Conservation (phyloP, 2,113 vertebrate species). For the Gnathonemus echidnorhynchus region DNA sequence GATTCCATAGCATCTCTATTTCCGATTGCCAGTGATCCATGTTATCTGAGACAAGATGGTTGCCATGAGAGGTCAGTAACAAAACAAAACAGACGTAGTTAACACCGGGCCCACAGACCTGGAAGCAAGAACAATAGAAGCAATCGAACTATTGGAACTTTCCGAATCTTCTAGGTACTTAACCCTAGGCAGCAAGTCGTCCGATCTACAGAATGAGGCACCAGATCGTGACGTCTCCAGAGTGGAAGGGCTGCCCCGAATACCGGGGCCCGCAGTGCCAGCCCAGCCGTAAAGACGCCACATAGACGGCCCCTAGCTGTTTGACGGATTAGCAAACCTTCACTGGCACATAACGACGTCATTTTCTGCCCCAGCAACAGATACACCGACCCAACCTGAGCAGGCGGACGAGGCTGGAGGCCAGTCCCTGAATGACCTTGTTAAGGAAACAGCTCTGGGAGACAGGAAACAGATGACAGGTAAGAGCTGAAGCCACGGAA, state of each 20-base stretch:
- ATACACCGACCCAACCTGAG: not conserved
- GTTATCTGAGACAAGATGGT: constrained; percentile 46
- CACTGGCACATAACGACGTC: too few species aligned
- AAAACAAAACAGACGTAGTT: too few species aligned
- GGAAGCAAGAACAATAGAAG: not conserved
- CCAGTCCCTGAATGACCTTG: not conserved
- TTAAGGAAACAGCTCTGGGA: not conserved
- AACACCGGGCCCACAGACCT: not conserved
- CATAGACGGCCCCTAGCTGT: not conserved
- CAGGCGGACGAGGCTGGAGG: not conserved
- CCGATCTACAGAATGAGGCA: constrained; percentile 63
- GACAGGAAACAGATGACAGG: not conserved
- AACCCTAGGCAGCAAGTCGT: constrained; percentile 32
- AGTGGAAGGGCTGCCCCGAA: constrained; percentile 71
- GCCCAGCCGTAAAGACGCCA: constrained; percentile 42
- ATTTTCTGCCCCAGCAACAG: not conserved
- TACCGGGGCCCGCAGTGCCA: constrained; percentile 59
- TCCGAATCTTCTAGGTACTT: constrained; percentile 38
- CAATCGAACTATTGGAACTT: not conserved
- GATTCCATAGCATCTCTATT: constrained; percentile 54
- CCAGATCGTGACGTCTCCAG: constrained; percentile 63
- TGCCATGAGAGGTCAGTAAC: constrained; percentile 58
- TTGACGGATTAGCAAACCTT: not conserved
- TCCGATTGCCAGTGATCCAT: constrained; percentile 42
- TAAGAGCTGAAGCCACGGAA: not conserved